phyloP scores from a whole-genome alignment of 2,113 vertebrate genomes.

The Daphoenositta chrysoptera region DNA sequence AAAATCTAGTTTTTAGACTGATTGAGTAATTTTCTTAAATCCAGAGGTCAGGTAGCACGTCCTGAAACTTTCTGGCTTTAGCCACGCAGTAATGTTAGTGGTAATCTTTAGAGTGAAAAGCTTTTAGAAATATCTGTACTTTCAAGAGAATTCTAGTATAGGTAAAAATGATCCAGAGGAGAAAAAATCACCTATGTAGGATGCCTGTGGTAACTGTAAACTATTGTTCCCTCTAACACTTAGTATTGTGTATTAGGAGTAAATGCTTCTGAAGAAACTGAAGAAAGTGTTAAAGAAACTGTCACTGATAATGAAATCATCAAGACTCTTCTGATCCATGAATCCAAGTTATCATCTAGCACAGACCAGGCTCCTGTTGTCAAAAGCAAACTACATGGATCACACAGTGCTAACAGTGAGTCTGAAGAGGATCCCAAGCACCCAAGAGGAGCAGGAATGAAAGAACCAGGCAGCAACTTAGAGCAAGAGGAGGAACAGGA shows the following conservation, averaged over 20 bases:
- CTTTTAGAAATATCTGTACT: neutral
- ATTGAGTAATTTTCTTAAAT: neutral
- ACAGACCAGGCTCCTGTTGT: neutral
- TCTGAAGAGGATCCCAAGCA: neutral
- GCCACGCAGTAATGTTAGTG: neutral
- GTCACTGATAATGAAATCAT: conserved; percentile 46
- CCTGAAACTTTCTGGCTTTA: neutral
- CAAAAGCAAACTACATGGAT: neutral
- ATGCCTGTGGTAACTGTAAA: neutral
- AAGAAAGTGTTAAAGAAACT: neutral
- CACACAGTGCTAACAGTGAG: neutral
- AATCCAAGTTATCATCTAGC: neutral
- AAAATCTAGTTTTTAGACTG: neutral
- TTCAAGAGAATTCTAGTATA: neutral
- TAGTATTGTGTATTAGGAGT: neutral
- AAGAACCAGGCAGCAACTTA: neutral
- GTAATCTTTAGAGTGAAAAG: neutral
- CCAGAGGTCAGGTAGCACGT: neutral
- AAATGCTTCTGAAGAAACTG: neutral
- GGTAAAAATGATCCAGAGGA: neutral
- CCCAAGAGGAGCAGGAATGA: neutral
- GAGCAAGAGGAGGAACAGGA: conserved; percentile 46
- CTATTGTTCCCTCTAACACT: neutral
- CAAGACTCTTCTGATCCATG: conserved; percentile 60
- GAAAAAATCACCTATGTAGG: neutral